Evolutionary conservation across 2,797 vertebrate species (phyloP).

Genomic region (Prunella strophiata): DNA sequence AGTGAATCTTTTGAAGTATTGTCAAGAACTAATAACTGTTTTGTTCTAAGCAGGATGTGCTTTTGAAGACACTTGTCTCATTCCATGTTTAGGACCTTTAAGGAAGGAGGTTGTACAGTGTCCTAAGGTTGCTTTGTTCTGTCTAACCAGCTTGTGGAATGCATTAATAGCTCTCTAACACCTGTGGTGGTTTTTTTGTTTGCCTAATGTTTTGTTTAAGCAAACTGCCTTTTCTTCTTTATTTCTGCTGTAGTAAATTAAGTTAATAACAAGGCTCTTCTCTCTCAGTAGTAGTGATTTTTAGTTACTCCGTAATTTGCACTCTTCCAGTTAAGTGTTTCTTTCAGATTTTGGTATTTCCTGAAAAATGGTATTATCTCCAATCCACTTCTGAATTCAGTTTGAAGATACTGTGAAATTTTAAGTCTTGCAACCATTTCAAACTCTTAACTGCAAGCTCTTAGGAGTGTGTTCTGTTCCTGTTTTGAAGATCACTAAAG

Average conservation of each 20-base stretch:
- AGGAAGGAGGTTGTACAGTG: background rate
- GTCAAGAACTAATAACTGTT: background rate
- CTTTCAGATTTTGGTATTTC: background rate
- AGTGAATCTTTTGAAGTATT: background rate
- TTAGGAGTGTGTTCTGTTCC: background rate
- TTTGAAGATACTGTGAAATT: background rate
- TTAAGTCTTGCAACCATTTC: background rate
- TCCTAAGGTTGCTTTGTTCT: background rate
- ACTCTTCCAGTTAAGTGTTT: background rate
- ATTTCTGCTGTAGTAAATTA: background rate
- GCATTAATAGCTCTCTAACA: background rate
- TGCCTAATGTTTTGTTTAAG: background rate
- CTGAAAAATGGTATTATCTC: background rate
- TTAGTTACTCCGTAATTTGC: background rate
- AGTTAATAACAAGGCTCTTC: background rate
- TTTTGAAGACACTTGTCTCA: background rate
- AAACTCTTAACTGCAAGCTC: background rate
- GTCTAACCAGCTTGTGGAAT: background rate
- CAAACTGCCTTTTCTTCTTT: background rate
- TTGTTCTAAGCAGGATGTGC: background rate
- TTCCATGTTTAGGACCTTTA: background rate
- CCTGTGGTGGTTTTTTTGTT: background rate
- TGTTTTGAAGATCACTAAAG: background rate
- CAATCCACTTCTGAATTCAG: background rate
- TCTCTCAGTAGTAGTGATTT: background rate